Percentiles rank a stretch among this genome's conserved stretches.
These are phyloP conservation scores for Carassius carassius DNA, from an alignment of 2,113 vertebrate genomes.

Conservation along the genomic window DNA sequence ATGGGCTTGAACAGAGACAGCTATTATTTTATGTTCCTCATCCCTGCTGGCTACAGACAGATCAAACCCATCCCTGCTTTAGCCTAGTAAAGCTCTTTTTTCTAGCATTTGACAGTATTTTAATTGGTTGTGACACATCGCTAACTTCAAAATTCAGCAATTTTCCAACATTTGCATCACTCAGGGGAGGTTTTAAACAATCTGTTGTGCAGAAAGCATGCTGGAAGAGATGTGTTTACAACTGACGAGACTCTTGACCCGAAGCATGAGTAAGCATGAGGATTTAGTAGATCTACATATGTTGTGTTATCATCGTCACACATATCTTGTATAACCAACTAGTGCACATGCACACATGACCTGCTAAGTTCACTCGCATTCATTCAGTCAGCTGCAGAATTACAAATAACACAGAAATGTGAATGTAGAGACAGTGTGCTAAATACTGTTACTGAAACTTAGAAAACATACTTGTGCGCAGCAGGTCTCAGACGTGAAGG, in stretches of 20 bases:
- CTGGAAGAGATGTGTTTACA: slow-evolving; percentile 18
- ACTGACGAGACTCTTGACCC: not conserved
- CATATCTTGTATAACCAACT: not conserved
- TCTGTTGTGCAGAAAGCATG: slow-evolving; percentile 8
- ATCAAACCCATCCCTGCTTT: slow-evolving; percentile 54
- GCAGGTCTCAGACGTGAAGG: not conserved
- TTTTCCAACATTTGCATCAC: slow-evolving; percentile 30
- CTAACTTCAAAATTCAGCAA: slow-evolving; percentile 49
- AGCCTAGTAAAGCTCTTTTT: slow-evolving; percentile 44
- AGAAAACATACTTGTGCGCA: not conserved
- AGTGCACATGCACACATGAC: slow-evolving; percentile 17
- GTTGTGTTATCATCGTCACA: not conserved
- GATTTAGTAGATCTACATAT: not conserved
- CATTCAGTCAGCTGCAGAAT: slow-evolving; percentile 64
- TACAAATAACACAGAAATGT: slow-evolving; percentile 53
- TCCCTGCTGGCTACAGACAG: slow-evolving; percentile 17
- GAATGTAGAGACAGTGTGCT: not conserved
- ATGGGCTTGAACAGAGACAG: slow-evolving; percentile 50
- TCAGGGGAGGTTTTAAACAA: slow-evolving; percentile 24
- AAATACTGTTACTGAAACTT: slow-evolving; percentile 30
- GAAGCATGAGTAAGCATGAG: slow-evolving; percentile 7
- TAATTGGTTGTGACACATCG: slow-evolving; percentile 49
- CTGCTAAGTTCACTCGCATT: slow-evolving; percentile 61
- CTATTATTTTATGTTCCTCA: slow-evolving; percentile 32
- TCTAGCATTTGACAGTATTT: slow-evolving; percentile 47